Evolutionary conservation across 2,888 invertebrate species (phyloP).

Genomic region (Euzetes globulus): DNA sequence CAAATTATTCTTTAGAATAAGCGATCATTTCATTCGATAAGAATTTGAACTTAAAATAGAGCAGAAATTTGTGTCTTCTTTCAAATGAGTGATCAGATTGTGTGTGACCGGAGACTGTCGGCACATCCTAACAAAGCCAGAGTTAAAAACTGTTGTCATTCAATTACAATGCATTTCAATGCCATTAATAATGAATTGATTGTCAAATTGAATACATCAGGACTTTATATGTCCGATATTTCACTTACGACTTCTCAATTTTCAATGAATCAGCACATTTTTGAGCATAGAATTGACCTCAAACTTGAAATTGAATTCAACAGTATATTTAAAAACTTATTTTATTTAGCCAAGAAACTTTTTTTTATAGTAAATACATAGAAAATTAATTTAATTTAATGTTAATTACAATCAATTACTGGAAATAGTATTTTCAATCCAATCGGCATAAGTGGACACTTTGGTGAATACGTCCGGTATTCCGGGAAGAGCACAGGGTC

Average conservation of each 20-base stretch:
- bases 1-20: neutral
- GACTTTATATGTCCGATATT: too few species aligned
- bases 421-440: constrained; percentile 21
- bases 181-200: too few species aligned
- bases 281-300: too few species aligned
- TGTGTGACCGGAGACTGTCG: neutral
- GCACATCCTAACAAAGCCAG: neutral
- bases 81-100: neutral
- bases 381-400: neutral
- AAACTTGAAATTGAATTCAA: too few species aligned
- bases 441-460: constrained; percentile 3
- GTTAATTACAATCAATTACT: neutral
- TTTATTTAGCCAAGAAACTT: too few species aligned
- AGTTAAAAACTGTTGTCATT: neutral
- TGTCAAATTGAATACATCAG: too few species aligned
- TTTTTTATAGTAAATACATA: neutral
- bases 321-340: too few species aligned
- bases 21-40: neutral
- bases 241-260: too few species aligned
- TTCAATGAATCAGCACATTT: too few species aligned
- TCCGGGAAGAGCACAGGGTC: constrained; percentile 11
- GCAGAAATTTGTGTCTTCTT: neutral
- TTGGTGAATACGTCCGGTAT: constrained; percentile 27
- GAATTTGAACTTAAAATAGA: neutral
- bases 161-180: constrained; percentile 1